Conservation (phyloP, 2,113 vertebrate genomes). For the Odocoileus virginianus region DNA sequence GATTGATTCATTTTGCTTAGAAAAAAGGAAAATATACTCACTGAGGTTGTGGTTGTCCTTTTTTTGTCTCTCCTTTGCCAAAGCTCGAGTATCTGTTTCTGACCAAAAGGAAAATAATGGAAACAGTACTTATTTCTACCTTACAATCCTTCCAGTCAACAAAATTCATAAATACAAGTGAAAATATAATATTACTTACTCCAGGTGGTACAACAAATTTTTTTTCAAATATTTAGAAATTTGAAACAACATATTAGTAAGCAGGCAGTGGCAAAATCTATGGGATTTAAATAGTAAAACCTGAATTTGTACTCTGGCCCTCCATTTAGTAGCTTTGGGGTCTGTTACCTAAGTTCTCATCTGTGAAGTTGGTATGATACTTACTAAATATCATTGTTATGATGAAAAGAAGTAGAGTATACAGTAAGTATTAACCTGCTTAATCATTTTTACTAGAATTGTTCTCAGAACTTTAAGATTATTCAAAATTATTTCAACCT, state of each 20-base stretch:
- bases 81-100: conserved; percentile 92
- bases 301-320: background rate
- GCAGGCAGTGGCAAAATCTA: background rate
- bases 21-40: conserved; percentile 79
- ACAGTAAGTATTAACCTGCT: background rate
- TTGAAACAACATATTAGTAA: background rate
- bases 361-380: background rate
- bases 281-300: background rate
- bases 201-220: background rate
- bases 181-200: background rate
- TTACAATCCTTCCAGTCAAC: background rate
- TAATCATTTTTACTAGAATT: background rate
- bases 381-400: background rate
- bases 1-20: background rate
- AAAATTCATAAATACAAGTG: background rate
- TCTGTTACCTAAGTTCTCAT: background rate
- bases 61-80: conserved; percentile 97
- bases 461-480: conserved; percentile 20
- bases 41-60: conserved; percentile 99
- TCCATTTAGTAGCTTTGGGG: background rate
- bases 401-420: background rate
- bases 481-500: background rate
- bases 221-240: background rate
- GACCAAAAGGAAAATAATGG: conserved; percentile 77
- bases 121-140: conserved; percentile 45